These are phyloP conservation scores for Xylota sylvarum DNA, from an alignment of 2,888 invertebrate genomes.

Conservation along the genomic window DNA sequence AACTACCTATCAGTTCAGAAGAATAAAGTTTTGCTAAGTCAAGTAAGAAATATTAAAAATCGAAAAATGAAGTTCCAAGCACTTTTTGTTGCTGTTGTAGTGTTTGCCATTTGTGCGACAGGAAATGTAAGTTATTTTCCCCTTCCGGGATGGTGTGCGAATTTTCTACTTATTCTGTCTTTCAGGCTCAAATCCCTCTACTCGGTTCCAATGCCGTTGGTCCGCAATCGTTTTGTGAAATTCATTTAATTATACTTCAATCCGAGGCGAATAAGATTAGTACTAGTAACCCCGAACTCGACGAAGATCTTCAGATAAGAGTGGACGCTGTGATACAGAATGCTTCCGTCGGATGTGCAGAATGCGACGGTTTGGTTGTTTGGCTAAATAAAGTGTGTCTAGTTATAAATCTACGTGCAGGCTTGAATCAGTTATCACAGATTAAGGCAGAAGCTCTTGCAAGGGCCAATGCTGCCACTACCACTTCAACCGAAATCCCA, in stretches of 20 bases:
- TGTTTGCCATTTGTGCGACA: slow-evolving; percentile 20
- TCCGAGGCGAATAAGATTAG: slow-evolving; percentile 47
- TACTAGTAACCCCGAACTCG: slow-evolving; percentile 56
- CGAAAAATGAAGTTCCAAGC: slow-evolving; percentile 42
- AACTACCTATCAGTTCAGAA: slow-evolving; percentile 48
- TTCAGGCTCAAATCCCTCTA: slow-evolving; percentile 33
- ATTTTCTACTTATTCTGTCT: background rate
- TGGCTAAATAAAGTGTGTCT: slow-evolving; percentile 62
- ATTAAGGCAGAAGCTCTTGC: slow-evolving; percentile 64
- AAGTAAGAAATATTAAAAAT: too few species aligned
- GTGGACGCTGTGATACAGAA: slow-evolving; percentile 18
- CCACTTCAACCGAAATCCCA: slow-evolving; percentile 4
- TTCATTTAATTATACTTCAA: slow-evolving; percentile 38
- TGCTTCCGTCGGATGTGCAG: slow-evolving; percentile 13
- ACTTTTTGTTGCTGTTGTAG: slow-evolving; percentile 24
- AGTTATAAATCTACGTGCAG: slow-evolving; percentile 32
- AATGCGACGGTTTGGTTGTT: slow-evolving; percentile 49
- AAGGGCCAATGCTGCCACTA: slow-evolving; percentile 6
- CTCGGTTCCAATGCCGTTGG: slow-evolving; percentile 10
- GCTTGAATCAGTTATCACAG: slow-evolving; percentile 33
- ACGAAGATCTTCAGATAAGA: slow-evolving; percentile 40
- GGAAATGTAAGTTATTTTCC: slow-evolving; percentile 30
- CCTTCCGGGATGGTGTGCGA: background rate
- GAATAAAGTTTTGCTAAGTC: background rate
- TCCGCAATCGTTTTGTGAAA: slow-evolving; percentile 55